Conservation (phyloP, 37 sponge, comb jelly and placozoan species). For the Aplysina aerophoba region DNA sequence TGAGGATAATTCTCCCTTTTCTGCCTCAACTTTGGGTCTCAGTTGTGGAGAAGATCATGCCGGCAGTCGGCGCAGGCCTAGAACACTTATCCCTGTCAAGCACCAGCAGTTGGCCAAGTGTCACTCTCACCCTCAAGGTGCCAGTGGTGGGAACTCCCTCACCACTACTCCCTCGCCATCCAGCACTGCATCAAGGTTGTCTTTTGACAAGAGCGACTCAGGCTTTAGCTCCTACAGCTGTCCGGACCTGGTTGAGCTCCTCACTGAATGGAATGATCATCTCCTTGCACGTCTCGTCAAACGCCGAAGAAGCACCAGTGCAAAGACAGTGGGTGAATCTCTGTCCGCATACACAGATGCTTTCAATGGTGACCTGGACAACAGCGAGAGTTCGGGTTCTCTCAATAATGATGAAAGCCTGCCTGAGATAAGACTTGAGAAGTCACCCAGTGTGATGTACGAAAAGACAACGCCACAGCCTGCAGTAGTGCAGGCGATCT, state of each 20-base stretch:
- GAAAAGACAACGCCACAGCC: too few species aligned
- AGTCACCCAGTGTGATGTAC: too few species aligned
- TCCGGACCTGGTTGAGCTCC: not conserved
- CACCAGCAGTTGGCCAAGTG: too few species aligned
- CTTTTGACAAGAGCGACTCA: constrained; percentile 25
- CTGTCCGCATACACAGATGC: not conserved
- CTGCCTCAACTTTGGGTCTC: too few species aligned
- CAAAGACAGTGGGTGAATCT: not conserved
- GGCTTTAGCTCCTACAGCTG: constrained; percentile 35
- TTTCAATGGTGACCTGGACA: not conserved
- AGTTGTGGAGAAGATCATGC: too few species aligned
- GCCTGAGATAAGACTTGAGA: not conserved
- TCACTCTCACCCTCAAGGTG: not conserved
- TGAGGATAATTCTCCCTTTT: too few species aligned
- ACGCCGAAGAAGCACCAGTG: constrained; percentile 5
- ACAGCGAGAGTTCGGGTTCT: not conserved
- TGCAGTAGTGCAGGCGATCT: not conserved
- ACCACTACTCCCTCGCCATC: constrained; percentile 8
- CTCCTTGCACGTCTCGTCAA: not conserved
- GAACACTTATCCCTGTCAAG: too few species aligned
- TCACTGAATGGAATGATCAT: not conserved
- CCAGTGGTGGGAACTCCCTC: constrained; percentile 10
- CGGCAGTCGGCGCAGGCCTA: too few species aligned
- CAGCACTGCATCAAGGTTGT: constrained; percentile 10
- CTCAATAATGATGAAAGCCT: not conserved